Base-by-base conservation (phyloP, 2,797 vertebrate genomes). In the Amniataba percoides region DNA sequence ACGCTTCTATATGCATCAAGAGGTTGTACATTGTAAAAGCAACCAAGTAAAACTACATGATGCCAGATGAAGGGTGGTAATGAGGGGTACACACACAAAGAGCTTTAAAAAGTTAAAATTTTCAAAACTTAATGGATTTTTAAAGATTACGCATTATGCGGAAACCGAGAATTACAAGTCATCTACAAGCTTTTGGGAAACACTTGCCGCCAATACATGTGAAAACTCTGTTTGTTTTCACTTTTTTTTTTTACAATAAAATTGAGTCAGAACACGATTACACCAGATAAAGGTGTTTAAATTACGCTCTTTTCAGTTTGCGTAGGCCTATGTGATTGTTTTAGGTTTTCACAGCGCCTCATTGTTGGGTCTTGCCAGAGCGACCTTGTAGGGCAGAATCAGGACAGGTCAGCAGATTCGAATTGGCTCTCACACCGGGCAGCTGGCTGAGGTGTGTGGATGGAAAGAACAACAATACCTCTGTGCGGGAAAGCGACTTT, bases 381-480 rank as follows among this genome's bases (percentile, higher is more conserved):
- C 74, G 58, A 83, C 57, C 53, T 46, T 65, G 48, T 19, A 74
- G 25, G 25, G 46, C 23, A 39, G 56, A 85, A 61, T 66, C 69
- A 58, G 77, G 59, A 76, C 77, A 84, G 71, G 81, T 81, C 81
- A 78, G 86, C 53, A 76, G 74, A 78, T 67, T 86, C 65, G 73
- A 70, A 70, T 60, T 58, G 60, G 71, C 74, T 23, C n/a, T 78
- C 40, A 71, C 43, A 74, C 48, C 18, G 63, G 42, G 67, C 71
- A 57, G 71, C 68, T 67, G 74, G 74, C 34, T 71, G 72, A 61
- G 42, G 53, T 58, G 45, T 81, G 79, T 67, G 80, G 73, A 86
- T 59, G 87, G 87, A 92, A 86, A 89, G 48, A 86, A 84, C 51
- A 83, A 86, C 67, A 65, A 40, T 23, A 51, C 1, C n/a, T 23